Conservation (phyloP, 2,113 vertebrate species). For the Pseudorhombus dupliciocellatus region DNA sequence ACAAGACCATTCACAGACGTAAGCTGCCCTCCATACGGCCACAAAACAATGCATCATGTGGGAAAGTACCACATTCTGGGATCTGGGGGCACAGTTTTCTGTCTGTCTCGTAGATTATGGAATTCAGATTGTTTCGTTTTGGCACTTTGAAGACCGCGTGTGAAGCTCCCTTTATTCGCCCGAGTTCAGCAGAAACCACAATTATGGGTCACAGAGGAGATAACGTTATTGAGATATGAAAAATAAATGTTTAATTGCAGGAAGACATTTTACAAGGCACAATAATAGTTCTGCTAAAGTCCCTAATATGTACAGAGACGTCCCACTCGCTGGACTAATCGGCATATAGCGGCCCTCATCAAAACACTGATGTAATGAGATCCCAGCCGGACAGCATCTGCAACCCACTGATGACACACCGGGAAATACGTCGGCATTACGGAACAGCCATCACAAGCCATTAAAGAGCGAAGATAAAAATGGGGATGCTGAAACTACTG, state of each 20-base stretch:
- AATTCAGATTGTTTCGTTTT: conserved; percentile 47
- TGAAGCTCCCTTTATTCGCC: not conserved
- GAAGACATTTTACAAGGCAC: conserved; percentile 75
- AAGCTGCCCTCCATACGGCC: conserved; percentile 11
- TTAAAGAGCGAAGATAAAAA: conserved; percentile 36
- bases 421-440: conserved; percentile 41
- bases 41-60: conserved; percentile 52
- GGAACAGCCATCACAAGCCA: conserved; percentile 39
- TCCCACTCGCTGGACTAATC: conserved; percentile 40
- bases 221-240: conserved; percentile 37
- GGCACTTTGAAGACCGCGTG: not conserved
- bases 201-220: not conserved
- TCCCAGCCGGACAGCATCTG: conserved; percentile 20
- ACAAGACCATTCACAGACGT: conserved; percentile 41
- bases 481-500: conserved; percentile 36
- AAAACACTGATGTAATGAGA: conserved; percentile 40
- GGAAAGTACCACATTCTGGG: conserved; percentile 63
- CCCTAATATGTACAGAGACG: conserved; percentile 29
- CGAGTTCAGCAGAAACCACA: not conserved
- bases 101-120: conserved; percentile 41
- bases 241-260: conserved; percentile 69
- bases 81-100: conserved; percentile 53
- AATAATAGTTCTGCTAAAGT: conserved; percentile 60
- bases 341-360: conserved; percentile 9
- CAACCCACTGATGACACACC: conserved; percentile 35